Conservation (phyloP, 2,888 invertebrate species). For the Aelia acuminata region DNA sequence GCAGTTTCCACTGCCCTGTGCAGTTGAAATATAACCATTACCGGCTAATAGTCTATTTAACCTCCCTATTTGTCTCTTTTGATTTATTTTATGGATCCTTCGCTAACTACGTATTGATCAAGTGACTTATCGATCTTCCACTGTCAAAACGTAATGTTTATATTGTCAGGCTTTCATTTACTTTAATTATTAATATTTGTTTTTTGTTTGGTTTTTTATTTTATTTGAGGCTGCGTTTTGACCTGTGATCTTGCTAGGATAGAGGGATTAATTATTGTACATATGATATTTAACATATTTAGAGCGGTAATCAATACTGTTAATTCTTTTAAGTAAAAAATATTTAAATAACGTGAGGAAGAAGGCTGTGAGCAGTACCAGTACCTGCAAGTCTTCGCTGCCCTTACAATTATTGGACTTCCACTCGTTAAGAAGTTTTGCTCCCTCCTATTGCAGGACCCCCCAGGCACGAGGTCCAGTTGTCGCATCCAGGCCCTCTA, state of each 20-base stretch:
- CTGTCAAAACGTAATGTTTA: not conserved
- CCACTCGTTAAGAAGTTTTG: not conserved
- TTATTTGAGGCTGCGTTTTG: too few relatives aligned
- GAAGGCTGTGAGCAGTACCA: not conserved
- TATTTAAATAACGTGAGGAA: not conserved
- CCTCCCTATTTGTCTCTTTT: not conserved
- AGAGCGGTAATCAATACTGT: too few relatives aligned
- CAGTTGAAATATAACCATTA: slow-evolving; percentile 34
- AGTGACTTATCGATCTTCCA: not conserved
- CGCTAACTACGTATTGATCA: not conserved
- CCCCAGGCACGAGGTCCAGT: not conserved
- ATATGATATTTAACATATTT: too few relatives aligned
- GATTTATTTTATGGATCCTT: slow-evolving; percentile 23
- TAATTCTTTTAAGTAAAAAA: too few relatives aligned
- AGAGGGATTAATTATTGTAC: too few relatives aligned
- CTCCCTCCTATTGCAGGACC: not conserved
- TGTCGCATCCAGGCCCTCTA: not conserved
- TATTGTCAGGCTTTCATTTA: not conserved
- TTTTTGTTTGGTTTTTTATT: too few relatives aligned
- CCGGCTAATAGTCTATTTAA: not conserved
- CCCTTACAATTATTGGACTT: not conserved
- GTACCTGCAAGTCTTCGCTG: not conserved
- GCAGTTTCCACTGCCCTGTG: not conserved
- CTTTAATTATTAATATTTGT: too few relatives aligned
- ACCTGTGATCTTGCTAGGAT: too few relatives aligned